These are phyloP conservation scores for Toxostoma redivivum DNA, from an alignment of 2,113 vertebrate species.

Conservation along the genomic window DNA sequence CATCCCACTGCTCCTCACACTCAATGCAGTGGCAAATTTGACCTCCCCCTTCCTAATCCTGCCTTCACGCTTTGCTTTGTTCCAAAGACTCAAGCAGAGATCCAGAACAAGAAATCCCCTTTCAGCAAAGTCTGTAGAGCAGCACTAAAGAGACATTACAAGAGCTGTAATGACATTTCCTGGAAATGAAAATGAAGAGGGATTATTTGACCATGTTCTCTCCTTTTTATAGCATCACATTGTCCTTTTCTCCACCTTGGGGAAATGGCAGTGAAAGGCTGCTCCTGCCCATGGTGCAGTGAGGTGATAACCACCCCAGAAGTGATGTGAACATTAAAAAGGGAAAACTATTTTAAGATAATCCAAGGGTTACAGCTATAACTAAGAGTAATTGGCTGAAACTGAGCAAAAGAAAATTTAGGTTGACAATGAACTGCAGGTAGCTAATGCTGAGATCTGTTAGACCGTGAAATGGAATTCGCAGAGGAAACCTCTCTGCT, in stretches of 20 bases:
- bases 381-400: slow-evolving; percentile 47
- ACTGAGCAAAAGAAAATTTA: slow-evolving; percentile 17
- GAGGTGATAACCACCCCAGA: slow-evolving; percentile 4
- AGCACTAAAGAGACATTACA: background rate
- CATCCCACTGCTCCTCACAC: background rate
- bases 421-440: slow-evolving; percentile 17
- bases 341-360: background rate
- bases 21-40: background rate
- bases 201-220: background rate
- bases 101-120: background rate
- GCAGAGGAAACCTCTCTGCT: background rate
- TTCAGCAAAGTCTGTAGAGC: background rate
- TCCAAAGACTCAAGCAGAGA: background rate
- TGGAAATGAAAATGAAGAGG: slow-evolving; percentile 16
- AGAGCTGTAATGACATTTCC: background rate
- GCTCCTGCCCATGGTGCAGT: background rate
- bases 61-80: background rate
- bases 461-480: background rate
- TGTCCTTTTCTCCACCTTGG: slow-evolving; percentile 21
- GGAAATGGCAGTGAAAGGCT: background rate
- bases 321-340: slow-evolving; percentile 6
- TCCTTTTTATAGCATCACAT: slow-evolving; percentile 16
- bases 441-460: slow-evolving; percentile 12
- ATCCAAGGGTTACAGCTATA: background rate
- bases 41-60: background rate